Percentiles rank a stretch among this genome's conserved stretches.
Evolutionary conservation across 1,140 invertebrate genomes (phyloP).

Genomic region (Solen grandis): DNA sequence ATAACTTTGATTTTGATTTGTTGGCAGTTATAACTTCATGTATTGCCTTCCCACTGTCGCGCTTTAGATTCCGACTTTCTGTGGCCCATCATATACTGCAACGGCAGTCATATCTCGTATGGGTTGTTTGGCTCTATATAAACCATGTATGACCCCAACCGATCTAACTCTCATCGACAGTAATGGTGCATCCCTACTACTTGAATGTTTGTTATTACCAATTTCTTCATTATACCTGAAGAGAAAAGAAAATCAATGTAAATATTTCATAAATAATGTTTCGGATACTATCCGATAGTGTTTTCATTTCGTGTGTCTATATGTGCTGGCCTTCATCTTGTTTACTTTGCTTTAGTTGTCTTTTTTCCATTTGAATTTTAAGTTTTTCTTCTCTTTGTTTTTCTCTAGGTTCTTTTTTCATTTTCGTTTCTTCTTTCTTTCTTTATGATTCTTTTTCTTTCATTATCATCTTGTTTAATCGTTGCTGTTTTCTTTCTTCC

Average conservation of each 20-base stretch:
- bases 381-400: not conserved
- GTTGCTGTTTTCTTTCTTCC: slow-evolving; percentile 11
- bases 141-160: slow-evolving; percentile 8
- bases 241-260: not conserved
- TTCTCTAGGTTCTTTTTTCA: not conserved
- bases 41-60: slow-evolving; percentile 29
- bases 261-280: not conserved
- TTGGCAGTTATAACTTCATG: slow-evolving; percentile 16
- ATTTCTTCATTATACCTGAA: slow-evolving; percentile 38
- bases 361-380: not conserved
- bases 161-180: not conserved
- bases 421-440: slow-evolving; percentile 4
- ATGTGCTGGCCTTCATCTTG: too few species aligned
- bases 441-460: too few species aligned
- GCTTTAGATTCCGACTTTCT: slow-evolving; percentile 39
- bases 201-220: slow-evolving; percentile 23
- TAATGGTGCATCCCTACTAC: slow-evolving; percentile 41
- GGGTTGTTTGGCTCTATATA: slow-evolving; percentile 17
- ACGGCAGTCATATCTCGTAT: not conserved
- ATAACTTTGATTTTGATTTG: slow-evolving; percentile 28
- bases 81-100: slow-evolving; percentile 30
- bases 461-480: too few species aligned
- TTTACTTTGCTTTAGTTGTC: too few species aligned
- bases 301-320: too few species aligned
- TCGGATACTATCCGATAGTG: not conserved